These are phyloP conservation scores for Morinoia aosen DNA, from an alignment of 2,888 invertebrate genomes.

Conservation along the genomic window DNA sequence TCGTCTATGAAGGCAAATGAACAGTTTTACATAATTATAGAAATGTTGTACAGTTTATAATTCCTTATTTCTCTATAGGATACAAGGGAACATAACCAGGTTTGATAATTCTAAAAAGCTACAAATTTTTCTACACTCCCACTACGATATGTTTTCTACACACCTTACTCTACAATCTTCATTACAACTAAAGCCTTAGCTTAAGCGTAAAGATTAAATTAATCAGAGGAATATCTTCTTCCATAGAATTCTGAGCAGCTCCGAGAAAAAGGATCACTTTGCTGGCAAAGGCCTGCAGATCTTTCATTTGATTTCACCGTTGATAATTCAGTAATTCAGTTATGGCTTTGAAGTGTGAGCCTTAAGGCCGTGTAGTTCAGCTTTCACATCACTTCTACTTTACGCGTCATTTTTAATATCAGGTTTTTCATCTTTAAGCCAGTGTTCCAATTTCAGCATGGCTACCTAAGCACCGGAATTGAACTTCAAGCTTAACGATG, in stretches of 20 bases:
- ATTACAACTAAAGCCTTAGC: not conserved
- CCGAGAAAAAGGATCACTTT: not conserved
- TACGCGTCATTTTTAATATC: too few species aligned
- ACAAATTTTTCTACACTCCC: not conserved
- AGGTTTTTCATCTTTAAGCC: too few species aligned
- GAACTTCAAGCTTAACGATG: too few species aligned
- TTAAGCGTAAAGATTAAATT: not conserved
- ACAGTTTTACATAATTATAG: not conserved
- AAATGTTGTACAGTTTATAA: not conserved
- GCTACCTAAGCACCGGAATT: too few species aligned
- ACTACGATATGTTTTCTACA: constrained; percentile 24
- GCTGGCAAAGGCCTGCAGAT: not conserved
- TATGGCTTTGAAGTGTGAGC: not conserved
- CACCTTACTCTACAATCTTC: not conserved
- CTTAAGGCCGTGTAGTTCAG: not conserved
- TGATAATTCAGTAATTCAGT: not conserved
- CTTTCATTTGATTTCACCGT: not conserved
- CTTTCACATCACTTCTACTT: too few species aligned
- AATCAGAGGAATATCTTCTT: not conserved
- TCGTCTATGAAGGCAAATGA: not conserved
- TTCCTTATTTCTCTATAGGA: not conserved
- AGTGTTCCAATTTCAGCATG: too few species aligned
- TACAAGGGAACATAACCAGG: not conserved
- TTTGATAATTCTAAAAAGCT: not conserved
- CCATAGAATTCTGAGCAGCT: not conserved